phyloP scores from a whole-genome alignment of 2,113 vertebrate species.

The Columbina picui region DNA sequence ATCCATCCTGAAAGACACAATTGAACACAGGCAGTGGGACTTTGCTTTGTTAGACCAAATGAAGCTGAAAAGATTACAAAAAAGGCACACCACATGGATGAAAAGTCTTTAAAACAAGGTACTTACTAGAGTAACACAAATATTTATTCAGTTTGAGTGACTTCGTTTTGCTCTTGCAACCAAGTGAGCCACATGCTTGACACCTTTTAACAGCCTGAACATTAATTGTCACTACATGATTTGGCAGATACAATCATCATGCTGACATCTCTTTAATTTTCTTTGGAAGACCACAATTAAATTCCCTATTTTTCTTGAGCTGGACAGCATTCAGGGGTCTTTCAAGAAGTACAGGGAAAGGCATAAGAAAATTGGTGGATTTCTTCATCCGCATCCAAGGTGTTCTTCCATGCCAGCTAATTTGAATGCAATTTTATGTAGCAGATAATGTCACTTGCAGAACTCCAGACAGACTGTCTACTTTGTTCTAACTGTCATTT shows the following conservation, averaged over 20 bases:
- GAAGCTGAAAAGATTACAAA: background rate
- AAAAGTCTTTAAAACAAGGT: background rate
- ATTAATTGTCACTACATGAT: background rate
- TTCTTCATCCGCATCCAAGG: background rate
- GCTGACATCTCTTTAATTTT: background rate
- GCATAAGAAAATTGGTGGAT: background rate
- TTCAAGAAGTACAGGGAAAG: background rate
- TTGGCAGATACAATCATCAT: background rate
- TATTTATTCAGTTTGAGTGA: background rate
- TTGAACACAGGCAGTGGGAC: background rate
- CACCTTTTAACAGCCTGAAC: background rate
- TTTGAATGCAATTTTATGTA: conserved; percentile 11
- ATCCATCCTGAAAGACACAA: background rate
- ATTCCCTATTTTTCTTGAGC: background rate
- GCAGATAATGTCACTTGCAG: background rate
- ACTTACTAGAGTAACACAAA: background rate
- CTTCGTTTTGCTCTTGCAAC: background rate
- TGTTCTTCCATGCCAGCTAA: conserved; percentile 23
- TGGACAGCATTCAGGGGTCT: background rate
- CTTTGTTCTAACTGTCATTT: background rate
- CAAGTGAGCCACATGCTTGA: background rate
- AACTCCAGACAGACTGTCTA: background rate
- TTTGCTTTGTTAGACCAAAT: background rate
- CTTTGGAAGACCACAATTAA: background rate
- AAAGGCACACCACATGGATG: background rate